Evolutionary conservation across 2,888 invertebrate genomes (phyloP), one percentile per base, ranked within the genome.

Genomic region (Prosopocoilus inquinatus): DNA sequence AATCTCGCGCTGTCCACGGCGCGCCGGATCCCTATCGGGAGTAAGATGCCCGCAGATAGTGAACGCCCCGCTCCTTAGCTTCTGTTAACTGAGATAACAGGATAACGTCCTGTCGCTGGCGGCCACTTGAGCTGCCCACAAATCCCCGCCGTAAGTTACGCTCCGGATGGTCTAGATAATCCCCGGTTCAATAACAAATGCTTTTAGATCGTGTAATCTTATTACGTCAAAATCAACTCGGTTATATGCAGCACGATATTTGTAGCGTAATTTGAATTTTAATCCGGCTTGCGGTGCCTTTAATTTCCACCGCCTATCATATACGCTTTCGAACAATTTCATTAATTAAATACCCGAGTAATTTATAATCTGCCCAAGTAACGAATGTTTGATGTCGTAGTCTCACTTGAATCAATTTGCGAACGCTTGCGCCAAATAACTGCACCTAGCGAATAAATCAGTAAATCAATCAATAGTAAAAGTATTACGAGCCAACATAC

Each of bases 111-210:
- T 68, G 69, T 71, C 67, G 67, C 70, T 65, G 62, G 58, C 64
- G 66, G 67, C 67, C 67, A 68, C 69, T 41, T 16, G 41, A 41
- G 12, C 41, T 15, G 15, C 12, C 41, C 9, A 15, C 13, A 15
- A 9, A 16, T 16, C 16, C 15, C 41, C 15, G 13, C 15, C 41
- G 9, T 36, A 67, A 66, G 63, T 67, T 65, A 64, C 60, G 63
- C 59, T 58, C 56, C 53, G 64, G 66, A 69, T 64, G 66, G 63
- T 62, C 62, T 64, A 66, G 70, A 70, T 73, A 73, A 74, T 72
- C 72, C 68, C 58, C 59, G 65, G 70, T 71, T 70, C 70, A 72
- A 73, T 74, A 73, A 74, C 72, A 72, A 73, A 71, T 67, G 70
- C 68, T 64, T 68, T 68, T 66, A 65, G 65, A 66, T 69, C 66